Base-by-base conservation (phyloP, 2,888 invertebrate genomes). In the Lysandra coridon region DNA sequence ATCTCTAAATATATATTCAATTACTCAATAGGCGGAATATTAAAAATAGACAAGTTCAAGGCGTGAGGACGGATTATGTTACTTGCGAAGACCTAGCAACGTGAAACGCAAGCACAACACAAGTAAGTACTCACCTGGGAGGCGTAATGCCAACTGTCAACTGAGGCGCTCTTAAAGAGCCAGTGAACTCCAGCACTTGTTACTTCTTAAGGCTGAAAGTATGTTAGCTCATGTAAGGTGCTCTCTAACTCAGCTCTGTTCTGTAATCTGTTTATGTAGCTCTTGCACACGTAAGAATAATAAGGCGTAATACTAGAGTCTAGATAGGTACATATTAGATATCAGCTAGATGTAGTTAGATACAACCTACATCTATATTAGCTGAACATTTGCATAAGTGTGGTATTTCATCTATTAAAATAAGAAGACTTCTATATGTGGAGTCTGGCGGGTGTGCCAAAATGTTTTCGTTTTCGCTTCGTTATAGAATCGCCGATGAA, bases 11-110 rank as follows among this genome's bases (percentile, higher is more conserved):
- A 49, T 49, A 49, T 57, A 57, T 17, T 14, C 64, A 30, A 23
- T 30, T 64, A 30, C 64, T 64, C 30, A 30, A 30, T 64, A 64
- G 64, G 30, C 64, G 23, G 44, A 12, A 49, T 75, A 49, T 75
- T 75, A 23, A 75, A 75, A 75, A 49, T 75, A 75, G 75, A 23
- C 75, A 75, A 49, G 53, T 49, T 75, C 75, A 53, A 75, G 75
- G 75, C 14, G 30, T 4, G 44, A 23, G 12, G 44, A 74, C n/a
- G 74, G 7, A 74, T 74, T 74, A 74, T 75, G 49, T 75, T 75
- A 75, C 75, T 49, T 30, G 30, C 49, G 75, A 75, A 75, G 75
- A 75, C 75, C 53, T 75, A 75, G 30, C 49, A 75, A 49, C 49
- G 75, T 14, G 12, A 53, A 75, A 75, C 75, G 53, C 53, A 75